Percentiles rank a stretch among this genome's conserved stretches.
These are phyloP conservation scores for Tautogolabrus adspersus DNA, from an alignment of 2,113 vertebrate species.

Conservation along the genomic window DNA sequence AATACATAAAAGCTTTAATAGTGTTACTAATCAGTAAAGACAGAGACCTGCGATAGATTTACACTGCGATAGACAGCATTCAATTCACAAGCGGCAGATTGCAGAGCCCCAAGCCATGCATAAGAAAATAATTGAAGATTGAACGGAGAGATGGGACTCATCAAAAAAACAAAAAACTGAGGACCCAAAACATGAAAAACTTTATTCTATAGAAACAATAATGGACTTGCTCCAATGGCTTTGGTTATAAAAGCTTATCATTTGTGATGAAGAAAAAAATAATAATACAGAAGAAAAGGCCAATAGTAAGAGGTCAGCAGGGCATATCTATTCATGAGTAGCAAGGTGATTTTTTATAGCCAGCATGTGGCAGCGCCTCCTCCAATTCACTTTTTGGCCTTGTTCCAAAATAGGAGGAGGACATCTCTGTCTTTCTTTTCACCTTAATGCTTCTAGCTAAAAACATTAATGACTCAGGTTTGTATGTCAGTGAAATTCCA, in stretches of 20 bases:
- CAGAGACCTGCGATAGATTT: constrained; percentile 27
- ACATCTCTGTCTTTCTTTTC: constrained; percentile 51
- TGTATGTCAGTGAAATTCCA: constrained; percentile 71
- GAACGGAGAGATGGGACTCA: constrained; percentile 46
- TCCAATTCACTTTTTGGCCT: constrained; percentile 62
- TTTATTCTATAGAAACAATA: constrained; percentile 31
- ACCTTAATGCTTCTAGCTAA: constrained; percentile 55
- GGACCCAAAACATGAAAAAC: constrained; percentile 26
- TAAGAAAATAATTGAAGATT: constrained; percentile 44
- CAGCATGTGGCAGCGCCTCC: constrained; percentile 57
- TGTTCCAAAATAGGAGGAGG: constrained; percentile 46
- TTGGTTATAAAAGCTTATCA: constrained; percentile 4
- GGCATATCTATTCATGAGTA: constrained; percentile 34
- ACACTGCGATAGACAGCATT: constrained; percentile 36
- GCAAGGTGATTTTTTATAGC: constrained; percentile 31
- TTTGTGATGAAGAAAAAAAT: constrained; percentile 11
- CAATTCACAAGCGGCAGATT: constrained; percentile 30
- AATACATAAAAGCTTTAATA: constrained; percentile 11
- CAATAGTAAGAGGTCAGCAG: constrained; percentile 17
- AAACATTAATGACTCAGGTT: constrained; percentile 71
- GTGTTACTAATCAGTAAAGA: constrained; percentile 42
- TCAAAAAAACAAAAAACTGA: constrained; percentile 3
- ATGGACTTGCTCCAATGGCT: constrained; percentile 25
- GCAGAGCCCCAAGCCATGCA: constrained; percentile 36
- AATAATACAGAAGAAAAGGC: constrained; percentile 1